Conservation (phyloP, 2,113 vertebrate genomes). For the Muntiacus muntjak region DNA sequence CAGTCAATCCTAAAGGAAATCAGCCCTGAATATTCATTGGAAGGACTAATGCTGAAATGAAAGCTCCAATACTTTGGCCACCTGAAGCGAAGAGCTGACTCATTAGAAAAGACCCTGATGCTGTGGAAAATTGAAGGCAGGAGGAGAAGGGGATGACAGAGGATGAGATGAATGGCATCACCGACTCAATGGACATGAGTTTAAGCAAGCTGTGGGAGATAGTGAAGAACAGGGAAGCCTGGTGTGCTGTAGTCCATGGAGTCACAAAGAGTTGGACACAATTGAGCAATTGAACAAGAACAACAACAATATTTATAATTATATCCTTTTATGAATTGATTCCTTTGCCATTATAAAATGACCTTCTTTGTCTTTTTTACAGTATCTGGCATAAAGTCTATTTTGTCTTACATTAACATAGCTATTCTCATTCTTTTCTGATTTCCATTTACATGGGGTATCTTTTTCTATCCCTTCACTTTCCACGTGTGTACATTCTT, state of each 20-base stretch:
- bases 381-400: neutral
- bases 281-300: neutral
- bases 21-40: neutral
- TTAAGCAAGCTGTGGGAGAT: neutral
- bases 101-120: neutral
- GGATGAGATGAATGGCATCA: neutral
- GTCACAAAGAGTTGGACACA: neutral
- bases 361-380: neutral
- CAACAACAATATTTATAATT: neutral
- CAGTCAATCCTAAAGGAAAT: neutral
- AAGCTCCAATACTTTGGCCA: neutral
- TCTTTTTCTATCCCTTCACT: neutral
- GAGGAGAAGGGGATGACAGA: neutral
- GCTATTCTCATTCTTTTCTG: neutral
- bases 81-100: neutral
- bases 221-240: neutral
- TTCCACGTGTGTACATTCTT: neutral
- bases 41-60: neutral
- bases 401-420: neutral
- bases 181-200: neutral
- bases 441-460: neutral
- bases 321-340: neutral
- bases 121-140: neutral
- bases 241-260: neutral
- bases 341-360: neutral